These are phyloP conservation scores for Pseudomyrmex dendroicus DNA, from an alignment of 1,140 invertebrate species.

Conservation along the genomic window DNA sequence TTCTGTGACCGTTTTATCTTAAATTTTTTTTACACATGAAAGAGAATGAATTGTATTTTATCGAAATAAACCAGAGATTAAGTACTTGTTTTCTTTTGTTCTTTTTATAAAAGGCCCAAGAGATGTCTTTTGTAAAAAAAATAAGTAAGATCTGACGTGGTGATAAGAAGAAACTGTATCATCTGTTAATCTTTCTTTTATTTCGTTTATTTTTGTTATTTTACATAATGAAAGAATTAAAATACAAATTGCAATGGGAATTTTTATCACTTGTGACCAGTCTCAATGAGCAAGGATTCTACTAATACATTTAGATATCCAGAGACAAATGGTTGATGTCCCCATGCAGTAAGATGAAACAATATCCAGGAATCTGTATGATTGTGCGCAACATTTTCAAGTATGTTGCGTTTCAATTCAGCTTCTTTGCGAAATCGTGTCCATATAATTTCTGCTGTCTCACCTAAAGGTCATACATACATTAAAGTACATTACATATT, in stretches of 20 bases:
- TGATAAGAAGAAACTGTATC: no score
- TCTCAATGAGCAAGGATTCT: constrained; percentile 78
- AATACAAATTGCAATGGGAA: constrained; percentile 28
- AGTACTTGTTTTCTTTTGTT: no score
- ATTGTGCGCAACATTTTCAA: constrained; percentile 78
- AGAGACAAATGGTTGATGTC: constrained; percentile 74
- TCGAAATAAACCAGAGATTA: no score
- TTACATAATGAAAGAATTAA: constrained; percentile 32
- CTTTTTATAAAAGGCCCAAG: no score
- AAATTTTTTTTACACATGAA: no score
- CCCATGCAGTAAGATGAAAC: constrained; percentile 77
- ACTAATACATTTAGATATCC: constrained; percentile 67
- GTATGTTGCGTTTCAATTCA: constrained; percentile 71
- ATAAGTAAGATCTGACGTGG: no score
- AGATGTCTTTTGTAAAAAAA: no score
- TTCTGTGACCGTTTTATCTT: no score
- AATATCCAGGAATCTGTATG: constrained; percentile 73
- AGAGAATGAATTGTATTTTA: no score
- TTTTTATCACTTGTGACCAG: constrained; percentile 71
- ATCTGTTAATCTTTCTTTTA: no score
- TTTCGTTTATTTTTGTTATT: constrained; percentile 11
- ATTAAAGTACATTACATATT: neutral
- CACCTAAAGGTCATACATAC: constrained; percentile 58
- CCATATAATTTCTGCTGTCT: constrained; percentile 71
- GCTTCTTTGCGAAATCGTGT: constrained; percentile 72